A percentile compares a stretch with the other conserved stretches of the same genome.
These are phyloP conservation scores for Pangasius mekongensis DNA, from an alignment of 2,797 vertebrate genomes.

Conservation along the genomic window DNA sequence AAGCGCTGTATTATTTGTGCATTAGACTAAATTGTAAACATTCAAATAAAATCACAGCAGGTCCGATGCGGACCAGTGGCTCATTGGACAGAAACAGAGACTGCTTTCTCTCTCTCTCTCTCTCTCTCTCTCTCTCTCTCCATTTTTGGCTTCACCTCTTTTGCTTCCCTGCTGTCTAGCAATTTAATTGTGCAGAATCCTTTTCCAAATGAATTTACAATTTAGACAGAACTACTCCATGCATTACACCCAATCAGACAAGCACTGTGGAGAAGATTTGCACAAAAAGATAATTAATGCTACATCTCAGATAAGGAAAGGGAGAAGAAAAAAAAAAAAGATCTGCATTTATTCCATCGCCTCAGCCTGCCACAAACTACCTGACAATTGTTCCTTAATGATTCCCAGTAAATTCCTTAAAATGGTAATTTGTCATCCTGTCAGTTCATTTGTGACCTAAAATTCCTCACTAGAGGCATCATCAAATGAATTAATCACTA, in stretches of 20 bases:
- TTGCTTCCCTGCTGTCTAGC: conserved; percentile 76
- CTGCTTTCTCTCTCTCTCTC: conserved; percentile 75
- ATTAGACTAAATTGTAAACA: conserved; percentile 81
- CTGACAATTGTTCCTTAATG: conserved; percentile 99
- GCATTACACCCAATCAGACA: conserved; percentile 85
- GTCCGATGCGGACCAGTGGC: conserved; percentile 81
- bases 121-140: conserved; percentile 56
- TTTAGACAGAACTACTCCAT: conserved; percentile 87
- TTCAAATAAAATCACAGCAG: conserved; percentile 83
- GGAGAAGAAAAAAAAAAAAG: conserved; percentile 71
- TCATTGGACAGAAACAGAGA: conserved; percentile 77
- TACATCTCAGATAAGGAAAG: conserved; percentile 85
- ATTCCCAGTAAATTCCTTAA: conserved; percentile 99
- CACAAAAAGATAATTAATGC: conserved; percentile 89
- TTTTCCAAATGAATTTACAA: conserved; percentile 84
- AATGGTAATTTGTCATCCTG: conserved; percentile 99
- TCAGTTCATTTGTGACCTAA: conserved; percentile 99
- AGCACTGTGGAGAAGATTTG: conserved; percentile 85
- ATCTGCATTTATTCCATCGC: conserved; percentile 94
- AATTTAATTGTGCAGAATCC: conserved; percentile 87
- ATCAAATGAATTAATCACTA: conserved; percentile 99
- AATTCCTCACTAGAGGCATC: conserved; percentile 99
- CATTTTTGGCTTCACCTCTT: conserved; percentile 76
- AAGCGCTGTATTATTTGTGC: conserved; percentile 45
- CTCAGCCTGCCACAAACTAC: conserved; percentile 96